Evolutionary conservation across 1,140 invertebrate genomes (phyloP), one percentile per base, ranked within the genome.

Genomic region (Drosophila ananassae): DNA sequence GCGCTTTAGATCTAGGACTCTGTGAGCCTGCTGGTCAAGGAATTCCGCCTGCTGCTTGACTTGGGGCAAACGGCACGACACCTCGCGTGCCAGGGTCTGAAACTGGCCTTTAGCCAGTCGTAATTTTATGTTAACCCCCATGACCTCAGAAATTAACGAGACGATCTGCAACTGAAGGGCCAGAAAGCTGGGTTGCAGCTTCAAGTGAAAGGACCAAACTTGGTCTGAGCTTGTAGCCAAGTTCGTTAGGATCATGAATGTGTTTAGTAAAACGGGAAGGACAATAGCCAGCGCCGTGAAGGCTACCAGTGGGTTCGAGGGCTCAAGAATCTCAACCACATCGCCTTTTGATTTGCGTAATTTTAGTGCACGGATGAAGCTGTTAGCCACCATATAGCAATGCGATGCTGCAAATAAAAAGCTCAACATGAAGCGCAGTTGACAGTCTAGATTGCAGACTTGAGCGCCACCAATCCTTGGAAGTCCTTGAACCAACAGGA

Each of bases 91-190:
- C 30, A 82, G 21, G 2, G 54, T 3, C 12, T 52, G 24, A 2
- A 87, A n/a, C 1, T 66, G 73, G 1, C 47, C 3, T 2, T 52
- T 60, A n/a, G 74, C 41, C 17, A 30, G 9, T 0, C 48, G 30
- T 0, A 72, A 64, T 0, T 64, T 57, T 2, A 60, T 13, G 24
- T 90, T 90, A 21, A 52, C 52, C 7, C 57, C 30, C 63, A 90
- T 22, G 0, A 90, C 50, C 5, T 79, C 76, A 1, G 39, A 24
- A 5, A 90, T 59, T 21, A 90, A 76, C 10, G 67, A 55, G 2
- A 76, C 37, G 21, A 77, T 52, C 46, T 80, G 81, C 25, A 90
- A 4, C 46, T 90, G 81, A 5, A 90, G 22, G 0, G 58, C 82
- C 17, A 75, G 30, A 7, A 30, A 22, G 24, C 89, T 83, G 17